Evolutionary conservation across 1,140 invertebrate species (phyloP).

Genomic region (Goniozus legneri): DNA sequence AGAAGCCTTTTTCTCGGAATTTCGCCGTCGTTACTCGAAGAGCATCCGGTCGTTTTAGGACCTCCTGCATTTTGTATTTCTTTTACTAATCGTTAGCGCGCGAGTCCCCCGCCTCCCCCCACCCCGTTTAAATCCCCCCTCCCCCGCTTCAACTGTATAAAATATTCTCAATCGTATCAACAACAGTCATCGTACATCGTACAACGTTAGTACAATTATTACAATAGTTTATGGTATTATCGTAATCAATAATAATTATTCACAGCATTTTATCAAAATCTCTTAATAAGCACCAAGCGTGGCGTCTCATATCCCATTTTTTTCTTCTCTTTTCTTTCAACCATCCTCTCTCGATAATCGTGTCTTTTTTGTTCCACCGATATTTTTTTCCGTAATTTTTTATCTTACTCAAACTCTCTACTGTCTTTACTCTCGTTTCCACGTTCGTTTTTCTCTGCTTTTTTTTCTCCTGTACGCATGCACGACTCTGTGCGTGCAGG

Average conservation of each 20-base stretch:
- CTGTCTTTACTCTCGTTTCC: constrained; percentile 8
- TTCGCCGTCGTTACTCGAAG: too few species aligned
- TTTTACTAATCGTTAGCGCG: too few species aligned
- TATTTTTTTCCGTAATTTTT: background rate
- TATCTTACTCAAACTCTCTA: background rate
- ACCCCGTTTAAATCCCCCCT: constrained; percentile 10
- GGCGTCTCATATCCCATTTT: constrained; percentile 32
- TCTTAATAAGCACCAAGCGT: constrained; percentile 53
- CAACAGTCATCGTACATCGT: constrained; percentile 52
- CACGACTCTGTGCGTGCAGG: constrained; percentile 9
- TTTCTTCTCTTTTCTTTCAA: background rate
- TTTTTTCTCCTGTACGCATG: constrained; percentile 10
- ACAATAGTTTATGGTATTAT: constrained; percentile 46
- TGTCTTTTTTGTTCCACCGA: background rate
- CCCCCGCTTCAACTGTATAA: constrained; percentile 47
- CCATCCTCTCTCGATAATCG: background rate
- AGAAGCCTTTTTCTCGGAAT: too few species aligned
- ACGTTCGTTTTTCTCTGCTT: background rate
- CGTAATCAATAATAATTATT: constrained; percentile 53
- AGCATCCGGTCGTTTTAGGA: too few species aligned
- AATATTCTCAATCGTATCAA: constrained; percentile 55
- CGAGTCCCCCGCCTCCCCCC: constrained; percentile 17
- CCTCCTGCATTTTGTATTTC: too few species aligned
- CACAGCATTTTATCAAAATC: constrained; percentile 56
- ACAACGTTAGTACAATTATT: constrained; percentile 48